These are phyloP conservation scores for Prunella himalayana DNA, from an alignment of 2,113 vertebrate species.

Conservation along the genomic window DNA sequence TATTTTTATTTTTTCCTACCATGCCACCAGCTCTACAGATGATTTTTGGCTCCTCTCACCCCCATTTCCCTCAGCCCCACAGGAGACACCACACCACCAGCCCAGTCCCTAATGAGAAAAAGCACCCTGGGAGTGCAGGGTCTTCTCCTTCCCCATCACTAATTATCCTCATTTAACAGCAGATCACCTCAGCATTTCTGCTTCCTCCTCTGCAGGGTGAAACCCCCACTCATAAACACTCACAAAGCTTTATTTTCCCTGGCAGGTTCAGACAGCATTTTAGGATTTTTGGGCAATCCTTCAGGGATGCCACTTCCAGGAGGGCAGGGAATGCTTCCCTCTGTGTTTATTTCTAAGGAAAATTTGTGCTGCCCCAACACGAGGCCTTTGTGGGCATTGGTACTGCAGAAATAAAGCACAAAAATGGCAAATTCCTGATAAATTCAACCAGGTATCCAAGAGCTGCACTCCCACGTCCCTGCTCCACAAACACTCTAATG, in stretches of 20 bases:
- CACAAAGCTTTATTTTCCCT: neutral
- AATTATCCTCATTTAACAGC: neutral
- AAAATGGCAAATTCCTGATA: neutral
- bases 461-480: neutral
- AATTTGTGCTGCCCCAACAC: neutral
- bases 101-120: neutral
- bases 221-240: neutral
- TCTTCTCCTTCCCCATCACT: neutral
- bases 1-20: neutral
- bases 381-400: neutral
- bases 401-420: neutral
- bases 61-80: neutral
- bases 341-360: neutral
- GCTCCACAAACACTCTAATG: neutral
- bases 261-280: neutral
- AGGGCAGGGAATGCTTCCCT: neutral
- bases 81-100: neutral
- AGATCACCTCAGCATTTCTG: neutral
- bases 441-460: neutral
- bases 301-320: neutral
- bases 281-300: neutral
- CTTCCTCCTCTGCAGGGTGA: neutral
- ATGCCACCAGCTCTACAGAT: neutral
- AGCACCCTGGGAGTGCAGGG: accelerated
- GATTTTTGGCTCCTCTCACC: neutral